Evolutionary conservation across 2,113 vertebrate genomes (phyloP), one percentile per base, ranked within the genome.

Genomic region (Nesogale talazaci): DNA sequence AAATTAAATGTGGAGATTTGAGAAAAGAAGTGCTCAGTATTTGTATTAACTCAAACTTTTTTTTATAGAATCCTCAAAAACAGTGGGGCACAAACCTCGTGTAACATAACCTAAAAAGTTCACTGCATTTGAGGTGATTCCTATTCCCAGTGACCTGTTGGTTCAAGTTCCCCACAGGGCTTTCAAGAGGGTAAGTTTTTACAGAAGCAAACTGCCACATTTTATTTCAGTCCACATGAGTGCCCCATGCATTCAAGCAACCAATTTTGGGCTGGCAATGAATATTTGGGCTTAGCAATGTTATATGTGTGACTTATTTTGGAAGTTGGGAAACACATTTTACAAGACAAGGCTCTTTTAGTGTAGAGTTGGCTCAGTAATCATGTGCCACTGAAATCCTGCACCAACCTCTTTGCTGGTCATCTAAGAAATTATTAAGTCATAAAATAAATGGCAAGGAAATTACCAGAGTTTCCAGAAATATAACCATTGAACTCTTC

Each of bases 1-100:
- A 95, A 82, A 91, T 88, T 88, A 63, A 27, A 76, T 80, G 85
- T 40, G 94, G 42, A 46, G 75, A 74, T 94, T 89, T 89, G 40
- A 92, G 23, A 9, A 8, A 92, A 56, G 57, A 81, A 76, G 65
- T 86, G 63, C 88, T 84, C 81, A 78, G 65, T 93, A 95, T 81
- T 89, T 46, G 42, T 46, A 46, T 46, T 46, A 46, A 46, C 42
- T 46, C 42, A 46, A 46, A 46, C 42, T 46, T 6, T 11, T 11
- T 52, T 52, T 52, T 52, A 52, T 52, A 52, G 46, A 52, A 5
- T 52, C 46, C 46, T 52, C 10, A 12, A 52, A 52, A 52, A 52
- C 10, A 52, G 46, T 52, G 14, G 46, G 46, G 46, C 46, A 52
- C 46, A 52, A 52, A 11, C 46, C 46, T 52, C 9, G 10, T 52